Evolutionary conservation across 2,888 invertebrate genomes (phyloP).

Genomic region (Acanthosoma haemorrhoidale): DNA sequence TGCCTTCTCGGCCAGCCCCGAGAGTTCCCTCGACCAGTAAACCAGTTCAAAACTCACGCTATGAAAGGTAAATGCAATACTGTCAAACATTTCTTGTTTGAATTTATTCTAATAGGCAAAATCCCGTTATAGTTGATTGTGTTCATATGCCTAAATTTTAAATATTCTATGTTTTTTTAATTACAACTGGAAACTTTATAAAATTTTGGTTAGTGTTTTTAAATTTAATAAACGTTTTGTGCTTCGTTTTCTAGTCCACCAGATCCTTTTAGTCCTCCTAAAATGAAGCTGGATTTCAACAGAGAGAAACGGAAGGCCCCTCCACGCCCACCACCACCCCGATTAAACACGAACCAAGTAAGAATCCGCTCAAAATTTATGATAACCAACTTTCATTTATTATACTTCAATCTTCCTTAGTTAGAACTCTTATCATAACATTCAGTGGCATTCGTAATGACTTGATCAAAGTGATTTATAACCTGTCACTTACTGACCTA

Average conservation of each 20-base stretch:
- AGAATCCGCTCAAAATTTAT: background rate
- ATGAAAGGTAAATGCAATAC: slow-evolving; percentile 22
- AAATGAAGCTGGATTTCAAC: background rate
- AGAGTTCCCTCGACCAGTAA: background rate
- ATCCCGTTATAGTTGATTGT: background rate
- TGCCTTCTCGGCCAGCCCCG: slow-evolving; percentile 17
- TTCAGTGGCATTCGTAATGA: too few species aligned
- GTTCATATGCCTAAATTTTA: background rate
- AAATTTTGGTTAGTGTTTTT: background rate
- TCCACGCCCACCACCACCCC: slow-evolving; percentile 66
- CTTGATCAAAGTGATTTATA: too few species aligned
- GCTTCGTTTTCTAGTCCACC: slow-evolving; percentile 6
- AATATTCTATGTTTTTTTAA: background rate
- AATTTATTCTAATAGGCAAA: background rate
- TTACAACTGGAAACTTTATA: background rate
- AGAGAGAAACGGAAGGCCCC: slow-evolving; percentile 59
- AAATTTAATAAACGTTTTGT: background rate
- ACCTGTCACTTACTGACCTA: too few species aligned
- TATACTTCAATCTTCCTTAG: background rate
- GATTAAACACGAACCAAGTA: slow-evolving; percentile 37
- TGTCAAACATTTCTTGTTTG: background rate
- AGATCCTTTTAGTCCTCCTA: slow-evolving; percentile 43
- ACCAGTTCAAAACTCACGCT: background rate
- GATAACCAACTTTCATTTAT: too few species aligned
- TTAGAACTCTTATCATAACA: background rate